A percentile compares a stretch with the other conserved stretches of the same genome.
phyloP scores from a whole-genome alignment of 1,140 invertebrate species.

The Drosophila oshimai region DNA sequence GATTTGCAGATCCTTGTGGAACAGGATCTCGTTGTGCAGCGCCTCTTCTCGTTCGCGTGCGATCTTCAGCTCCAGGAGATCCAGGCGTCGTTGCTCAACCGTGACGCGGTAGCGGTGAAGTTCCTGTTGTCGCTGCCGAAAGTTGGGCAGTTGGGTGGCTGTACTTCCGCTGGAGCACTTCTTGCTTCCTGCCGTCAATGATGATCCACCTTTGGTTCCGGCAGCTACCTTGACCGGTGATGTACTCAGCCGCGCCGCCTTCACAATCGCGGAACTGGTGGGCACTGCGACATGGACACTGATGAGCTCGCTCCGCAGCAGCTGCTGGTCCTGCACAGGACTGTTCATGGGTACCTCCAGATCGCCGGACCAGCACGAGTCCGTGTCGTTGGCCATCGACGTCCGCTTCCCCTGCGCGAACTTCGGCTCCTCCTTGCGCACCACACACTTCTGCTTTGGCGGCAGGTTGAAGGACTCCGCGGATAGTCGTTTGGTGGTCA shows the following conservation, averaged over 20 bases:
- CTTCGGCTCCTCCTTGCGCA: constrained; percentile 52
- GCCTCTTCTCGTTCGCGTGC: constrained; percentile 67
- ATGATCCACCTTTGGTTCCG: neutral
- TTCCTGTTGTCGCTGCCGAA: constrained; percentile 65
- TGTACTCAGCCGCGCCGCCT: neutral
- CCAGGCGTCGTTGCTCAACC: constrained; percentile 63
- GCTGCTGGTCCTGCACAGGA: constrained; percentile 8
- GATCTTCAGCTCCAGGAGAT: constrained; percentile 66
- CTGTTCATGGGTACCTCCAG: constrained; percentile 32
- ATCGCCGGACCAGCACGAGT: constrained; percentile 47
- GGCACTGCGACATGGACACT: constrained; percentile 16
- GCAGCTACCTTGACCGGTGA: neutral
- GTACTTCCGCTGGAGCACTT: constrained; percentile 16
- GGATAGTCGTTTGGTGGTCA: neutral
- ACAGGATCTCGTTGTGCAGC: constrained; percentile 58
- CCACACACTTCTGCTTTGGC: constrained; percentile 55
- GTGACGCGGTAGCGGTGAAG: constrained; percentile 62
- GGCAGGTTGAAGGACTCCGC: constrained; percentile 57
- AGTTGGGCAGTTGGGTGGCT: constrained; percentile 23
- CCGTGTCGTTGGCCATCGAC: constrained; percentile 34
- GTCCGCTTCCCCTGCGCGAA: constrained; percentile 43
- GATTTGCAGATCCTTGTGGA: constrained; percentile 71
- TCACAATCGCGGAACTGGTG: neutral
- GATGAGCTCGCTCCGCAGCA: neutral
- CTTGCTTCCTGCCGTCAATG: neutral